These are phyloP conservation scores for Saguinus midas DNA, from an alignment of 2,113 vertebrate genomes.

Conservation along the genomic window DNA sequence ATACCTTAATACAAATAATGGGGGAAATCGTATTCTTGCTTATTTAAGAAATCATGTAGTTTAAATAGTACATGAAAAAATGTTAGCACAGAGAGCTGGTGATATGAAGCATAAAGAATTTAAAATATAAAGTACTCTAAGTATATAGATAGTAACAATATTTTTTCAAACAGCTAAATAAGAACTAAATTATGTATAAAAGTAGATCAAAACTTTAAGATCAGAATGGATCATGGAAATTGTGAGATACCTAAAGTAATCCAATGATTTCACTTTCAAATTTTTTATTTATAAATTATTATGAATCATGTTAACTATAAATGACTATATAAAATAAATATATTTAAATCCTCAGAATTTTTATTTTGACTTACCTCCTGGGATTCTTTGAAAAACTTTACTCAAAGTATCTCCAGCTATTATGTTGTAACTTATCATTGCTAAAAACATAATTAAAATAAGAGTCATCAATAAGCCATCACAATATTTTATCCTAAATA, in stretches of 20 bases:
- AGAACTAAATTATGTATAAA: background rate
- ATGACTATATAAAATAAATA: conserved; percentile 5
- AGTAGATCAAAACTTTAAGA: background rate
- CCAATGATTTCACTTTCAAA: background rate
- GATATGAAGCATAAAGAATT: background rate
- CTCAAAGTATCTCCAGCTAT: conserved; percentile 94
- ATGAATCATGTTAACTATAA: background rate
- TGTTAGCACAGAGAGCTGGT: background rate
- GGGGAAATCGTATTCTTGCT: background rate
- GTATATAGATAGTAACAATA: background rate
- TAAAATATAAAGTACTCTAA: background rate
- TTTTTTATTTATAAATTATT: conserved; percentile 24
- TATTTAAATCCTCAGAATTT: background rate
- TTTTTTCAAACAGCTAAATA: background rate
- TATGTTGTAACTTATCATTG: conserved; percentile 99
- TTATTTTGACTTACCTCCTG: conserved; percentile 88
- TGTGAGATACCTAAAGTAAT: background rate
- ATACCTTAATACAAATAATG: background rate
- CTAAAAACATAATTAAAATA: conserved; percentile 82
- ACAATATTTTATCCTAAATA: conserved; percentile 20
- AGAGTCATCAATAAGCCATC: conserved; percentile 25
- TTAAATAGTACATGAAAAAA: background rate
- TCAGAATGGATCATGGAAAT: background rate
- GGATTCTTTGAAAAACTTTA: conserved; percentile 95
- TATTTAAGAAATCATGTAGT: background rate